Base-by-base conservation (phyloP, 1,140 invertebrate genomes). In the Fopius arisanus region DNA sequence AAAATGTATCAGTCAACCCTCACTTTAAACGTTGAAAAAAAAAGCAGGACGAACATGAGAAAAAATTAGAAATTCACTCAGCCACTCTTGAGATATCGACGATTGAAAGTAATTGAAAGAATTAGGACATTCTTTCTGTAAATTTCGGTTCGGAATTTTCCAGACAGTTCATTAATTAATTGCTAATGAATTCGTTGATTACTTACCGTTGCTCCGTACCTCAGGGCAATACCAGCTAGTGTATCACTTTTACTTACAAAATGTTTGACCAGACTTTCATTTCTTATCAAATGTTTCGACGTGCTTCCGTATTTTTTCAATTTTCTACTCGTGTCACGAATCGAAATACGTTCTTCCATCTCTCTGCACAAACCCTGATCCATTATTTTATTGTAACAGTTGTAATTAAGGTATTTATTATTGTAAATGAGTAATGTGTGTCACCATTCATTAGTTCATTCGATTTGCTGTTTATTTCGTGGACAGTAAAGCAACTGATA, bases 291-390 rank as follows among this genome's bases (percentile, higher is more conserved):
- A 82, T 90, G 87, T 87, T 91, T 95, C 75, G 93, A 93, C 41
- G 94, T 96, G 80, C 94, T 96, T 54, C 96, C 96, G 86, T 97
- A 97, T 88, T 95, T 96, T 87, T 96, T 96, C 63, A 96, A 89
- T 70, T 93, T 91, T 87, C 93, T 92, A 31, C 93, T 93, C 51
- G 93, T 94, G 83, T 95, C 93, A 77, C 95, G 91, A 83, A 97
- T 95, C 70, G 93, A 94, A 86, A 94, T 91, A 85, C 93, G 92
- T 85, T 96, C 96, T 85, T 94, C 94, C 85, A 94, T 93, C 83
- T 93, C 91, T 88, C 92, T 90, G 82, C 93, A 73, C 48, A 37
- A 41, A 62, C 51, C 67, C 40, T 73, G 65, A 59, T 73, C 72
- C 72, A 73, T 73, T 59, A 33, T 59, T 67, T 26, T 33, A 14